phyloP scores from a whole-genome alignment of 2,113 vertebrate genomes.

The Gallinago paraguaiae region DNA sequence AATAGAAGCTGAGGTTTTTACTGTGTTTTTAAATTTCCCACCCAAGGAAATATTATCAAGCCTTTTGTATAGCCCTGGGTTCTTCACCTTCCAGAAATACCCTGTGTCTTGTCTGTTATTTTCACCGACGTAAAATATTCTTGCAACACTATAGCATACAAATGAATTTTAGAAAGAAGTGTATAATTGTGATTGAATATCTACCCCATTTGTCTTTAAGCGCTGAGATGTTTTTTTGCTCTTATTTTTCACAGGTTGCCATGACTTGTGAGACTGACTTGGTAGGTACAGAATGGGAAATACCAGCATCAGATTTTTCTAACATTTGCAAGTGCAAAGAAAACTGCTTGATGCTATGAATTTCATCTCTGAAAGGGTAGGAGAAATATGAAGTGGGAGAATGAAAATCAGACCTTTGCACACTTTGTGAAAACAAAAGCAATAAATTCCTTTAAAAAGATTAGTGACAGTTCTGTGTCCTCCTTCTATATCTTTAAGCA shows the following conservation, averaged over 20 bases:
- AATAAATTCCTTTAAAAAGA: neutral
- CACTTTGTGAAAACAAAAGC: neutral
- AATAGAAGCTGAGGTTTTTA: neutral
- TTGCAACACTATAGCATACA: neutral
- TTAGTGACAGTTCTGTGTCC: neutral
- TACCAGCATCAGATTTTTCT: neutral
- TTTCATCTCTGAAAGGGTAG: neutral
- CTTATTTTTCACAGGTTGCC: neutral
- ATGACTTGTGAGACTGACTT: neutral
- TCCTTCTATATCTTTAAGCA: neutral
- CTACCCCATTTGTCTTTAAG: neutral
- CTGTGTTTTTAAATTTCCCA: neutral
- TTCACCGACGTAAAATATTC: neutral
- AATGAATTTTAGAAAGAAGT: neutral
- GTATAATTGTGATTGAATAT: neutral
- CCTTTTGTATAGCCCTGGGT: neutral
- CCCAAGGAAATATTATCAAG: neutral
- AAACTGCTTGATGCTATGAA: neutral
- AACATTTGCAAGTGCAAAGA: neutral
- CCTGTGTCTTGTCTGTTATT: neutral
- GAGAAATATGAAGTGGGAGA: neutral
- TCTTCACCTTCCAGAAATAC: neutral
- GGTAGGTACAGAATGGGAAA: neutral
- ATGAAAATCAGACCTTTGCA: neutral
- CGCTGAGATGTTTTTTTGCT: rapidly evolving